Conservation (phyloP, 2,888 invertebrate species). For the Microctonus hyperodae region DNA sequence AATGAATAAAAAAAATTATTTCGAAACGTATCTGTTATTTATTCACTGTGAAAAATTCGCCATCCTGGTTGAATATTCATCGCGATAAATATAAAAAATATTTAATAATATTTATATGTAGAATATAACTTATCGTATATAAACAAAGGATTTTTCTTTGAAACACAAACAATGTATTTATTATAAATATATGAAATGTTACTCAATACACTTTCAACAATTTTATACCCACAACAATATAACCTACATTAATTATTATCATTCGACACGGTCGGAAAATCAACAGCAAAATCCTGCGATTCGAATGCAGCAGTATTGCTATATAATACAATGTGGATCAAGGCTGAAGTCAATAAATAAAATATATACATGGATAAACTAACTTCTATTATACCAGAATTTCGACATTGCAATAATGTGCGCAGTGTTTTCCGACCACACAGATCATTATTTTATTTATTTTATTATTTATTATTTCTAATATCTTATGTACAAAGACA, state of each 20-base stretch:
- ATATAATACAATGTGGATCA: slow-evolving; percentile 50
- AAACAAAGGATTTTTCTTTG: too few species aligned
- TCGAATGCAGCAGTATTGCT: slow-evolving; percentile 10
- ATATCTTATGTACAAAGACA: background rate
- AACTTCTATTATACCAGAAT: slow-evolving; percentile 48
- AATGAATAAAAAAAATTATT: too few species aligned
- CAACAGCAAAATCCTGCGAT: slow-evolving; percentile 8
- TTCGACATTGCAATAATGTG: slow-evolving; percentile 51
- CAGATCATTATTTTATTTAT: too few species aligned
- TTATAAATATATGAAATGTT: background rate
- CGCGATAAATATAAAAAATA: too few species aligned
- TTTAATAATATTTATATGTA: too few species aligned
- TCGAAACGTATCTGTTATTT: too few species aligned
- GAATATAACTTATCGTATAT: too few species aligned
- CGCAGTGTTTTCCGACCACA: slow-evolving; percentile 46
- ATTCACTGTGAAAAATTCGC: too few species aligned
- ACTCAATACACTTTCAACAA: background rate
- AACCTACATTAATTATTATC: slow-evolving; percentile 19
- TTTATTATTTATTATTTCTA: slow-evolving; percentile 28
- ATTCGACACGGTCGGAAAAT: slow-evolving; percentile 16
- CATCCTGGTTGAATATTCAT: too few species aligned
- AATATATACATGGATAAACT: too few species aligned
- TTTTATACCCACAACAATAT: background rate
- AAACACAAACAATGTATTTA: background rate
- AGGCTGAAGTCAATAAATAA: slow-evolving; percentile 53